A percentile compares a stretch with the other conserved stretches of the same genome.
Evolutionary conservation across 2,113 vertebrate genomes (phyloP).

Genomic region (Tetraodon nigroviridis): DNA sequence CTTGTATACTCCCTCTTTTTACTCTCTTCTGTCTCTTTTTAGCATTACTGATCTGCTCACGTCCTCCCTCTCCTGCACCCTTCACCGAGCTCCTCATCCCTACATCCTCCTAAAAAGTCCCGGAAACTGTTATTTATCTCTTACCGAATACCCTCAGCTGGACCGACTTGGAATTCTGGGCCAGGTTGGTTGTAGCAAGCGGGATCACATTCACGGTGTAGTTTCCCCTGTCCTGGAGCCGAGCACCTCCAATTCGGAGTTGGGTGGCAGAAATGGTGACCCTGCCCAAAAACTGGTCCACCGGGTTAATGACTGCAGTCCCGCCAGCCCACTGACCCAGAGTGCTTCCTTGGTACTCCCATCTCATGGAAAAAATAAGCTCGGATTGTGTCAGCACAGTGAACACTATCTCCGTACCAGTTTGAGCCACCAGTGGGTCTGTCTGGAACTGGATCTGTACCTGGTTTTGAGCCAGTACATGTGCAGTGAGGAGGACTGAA

Average conservation of each 20-base stretch:
- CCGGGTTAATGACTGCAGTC: not conserved
- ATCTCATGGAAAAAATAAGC: constrained; percentile 53
- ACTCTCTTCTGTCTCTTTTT: constrained; percentile 26
- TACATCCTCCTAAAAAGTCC: not conserved
- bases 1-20: constrained; percentile 33
- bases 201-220: constrained; percentile 68
- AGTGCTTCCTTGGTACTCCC: constrained; percentile 39
- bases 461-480: constrained; percentile 49
- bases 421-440: constrained; percentile 52
- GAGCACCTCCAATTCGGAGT: constrained; percentile 57
- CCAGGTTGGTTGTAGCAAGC: constrained; percentile 25
- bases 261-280: constrained; percentile 62
- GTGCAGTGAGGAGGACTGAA: constrained; percentile 39
- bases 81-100: not conserved
- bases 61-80: constrained; percentile 20
- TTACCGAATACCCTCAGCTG: constrained; percentile 72
- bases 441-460: constrained; percentile 62
- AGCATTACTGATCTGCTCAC: constrained; percentile 26
- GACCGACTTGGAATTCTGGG: constrained; percentile 44
- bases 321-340: constrained; percentile 51
- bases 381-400: constrained; percentile 45
- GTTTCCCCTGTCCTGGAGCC: constrained; percentile 59
- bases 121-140: constrained; percentile 21
- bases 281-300: constrained; percentile 62
- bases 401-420: constrained; percentile 44